Evolutionary conservation across 2,113 vertebrate species (phyloP), one percentile per base, ranked within the genome.

Genomic region (Triplophysa dalaica): DNA sequence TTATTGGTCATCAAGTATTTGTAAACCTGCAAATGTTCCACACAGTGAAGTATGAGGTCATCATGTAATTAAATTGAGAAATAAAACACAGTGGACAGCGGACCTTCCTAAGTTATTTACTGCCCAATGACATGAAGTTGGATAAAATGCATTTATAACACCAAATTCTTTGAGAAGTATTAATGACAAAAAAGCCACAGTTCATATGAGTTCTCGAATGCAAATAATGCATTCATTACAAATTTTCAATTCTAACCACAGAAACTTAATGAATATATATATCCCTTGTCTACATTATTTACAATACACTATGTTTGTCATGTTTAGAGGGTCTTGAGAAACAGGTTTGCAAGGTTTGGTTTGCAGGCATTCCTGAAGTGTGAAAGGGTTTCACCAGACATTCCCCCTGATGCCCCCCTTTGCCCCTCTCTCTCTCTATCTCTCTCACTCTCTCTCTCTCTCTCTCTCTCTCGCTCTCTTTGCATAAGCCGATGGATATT

Each of bases 291-390:
- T 33, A 13, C 41, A 29, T 75, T 38, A 64, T 8, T 52, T 3
- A 24, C 12, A 11, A 6, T 3, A 38, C 12, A 2, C 1, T 24
- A 14, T 41, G 7, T 56, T 67, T 75, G 4, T 69, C 17, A 38
- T 33, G 11, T 50, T 73, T 33, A 29, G 43, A 54, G 29, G 48
- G 70, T 70, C 33, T 60, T 65, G 70, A 66, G 56, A n/a, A 66
- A 78, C 63, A 21, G 62, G 62, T 65, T 77, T 66, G 10, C 52
- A 54, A 33, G 24, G 62, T 65, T 77, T 65, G 9, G 48, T 45
- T 8, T 16, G 11, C 45, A 61, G 29, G 64, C 63, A 75, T 82
- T 69, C 45, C 33, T 73, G 41, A 54, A 56, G 41, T 26, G 45
- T 60, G 29, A 29, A 7, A 68, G 13, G 26, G 19, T 13, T 29